These are phyloP conservation scores for Corythoichthys haematopterus DNA, from an alignment of 2,113 vertebrate genomes.

Conservation along the genomic window DNA sequence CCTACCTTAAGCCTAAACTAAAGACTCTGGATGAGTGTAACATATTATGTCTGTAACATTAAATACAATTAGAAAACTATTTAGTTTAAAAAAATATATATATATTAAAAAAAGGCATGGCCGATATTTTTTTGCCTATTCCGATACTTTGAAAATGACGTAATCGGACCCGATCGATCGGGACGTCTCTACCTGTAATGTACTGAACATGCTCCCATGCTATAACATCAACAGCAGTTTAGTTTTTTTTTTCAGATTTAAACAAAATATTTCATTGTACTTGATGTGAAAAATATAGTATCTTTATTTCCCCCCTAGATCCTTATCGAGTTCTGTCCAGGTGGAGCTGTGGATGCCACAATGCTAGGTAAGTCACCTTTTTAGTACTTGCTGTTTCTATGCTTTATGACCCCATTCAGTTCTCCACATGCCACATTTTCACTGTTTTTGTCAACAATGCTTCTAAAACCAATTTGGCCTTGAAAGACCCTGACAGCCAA, in stretches of 20 bases:
- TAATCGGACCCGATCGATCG: too few relatives aligned
- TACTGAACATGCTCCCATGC: neutral
- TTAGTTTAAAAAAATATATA: too few relatives aligned
- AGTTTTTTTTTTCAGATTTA: neutral
- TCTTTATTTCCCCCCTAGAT: constrained; percentile 71
- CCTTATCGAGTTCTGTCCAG: constrained; percentile 96
- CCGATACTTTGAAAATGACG: too few relatives aligned
- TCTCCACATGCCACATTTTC: neutral
- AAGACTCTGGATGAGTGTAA: too few relatives aligned
- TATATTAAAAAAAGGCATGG: too few relatives aligned
- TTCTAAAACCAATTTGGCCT: neutral
- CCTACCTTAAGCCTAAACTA: too few relatives aligned
- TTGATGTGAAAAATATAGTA: neutral
- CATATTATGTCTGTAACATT: too few relatives aligned
- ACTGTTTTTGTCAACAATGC: neutral
- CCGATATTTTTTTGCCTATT: too few relatives aligned
- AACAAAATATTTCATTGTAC: neutral
- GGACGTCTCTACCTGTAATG: neutral
- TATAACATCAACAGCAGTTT: neutral
- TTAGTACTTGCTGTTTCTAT: constrained; percentile 1
- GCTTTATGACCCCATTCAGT: neutral
- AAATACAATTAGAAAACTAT: too few relatives aligned
- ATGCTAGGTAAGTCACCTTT: constrained; percentile 77
- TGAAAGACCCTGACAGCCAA: constrained; percentile 11
- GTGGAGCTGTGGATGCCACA: constrained; percentile 84